Evolutionary conservation across 1,140 invertebrate genomes (phyloP).

Genomic region (Coenobita brevimanus): DNA sequence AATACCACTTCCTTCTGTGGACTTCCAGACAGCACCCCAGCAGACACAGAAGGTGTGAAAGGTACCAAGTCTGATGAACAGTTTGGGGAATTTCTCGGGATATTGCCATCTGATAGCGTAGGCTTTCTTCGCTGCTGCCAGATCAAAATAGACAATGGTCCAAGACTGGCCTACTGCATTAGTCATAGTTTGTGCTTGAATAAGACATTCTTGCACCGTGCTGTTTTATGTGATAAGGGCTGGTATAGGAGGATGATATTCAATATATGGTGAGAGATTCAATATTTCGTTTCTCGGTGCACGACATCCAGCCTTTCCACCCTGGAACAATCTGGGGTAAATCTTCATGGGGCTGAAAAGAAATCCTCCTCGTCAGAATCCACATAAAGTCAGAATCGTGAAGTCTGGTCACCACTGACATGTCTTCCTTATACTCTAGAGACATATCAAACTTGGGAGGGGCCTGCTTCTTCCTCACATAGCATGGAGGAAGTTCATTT

Average conservation of each 20-base stretch:
- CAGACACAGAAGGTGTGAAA: not conserved
- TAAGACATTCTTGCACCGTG: no score
- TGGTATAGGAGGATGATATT: no score
- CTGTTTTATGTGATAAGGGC: no score
- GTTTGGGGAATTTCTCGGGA: slow-evolving; percentile 1
- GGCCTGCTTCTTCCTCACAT: not conserved
- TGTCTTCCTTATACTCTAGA: not conserved
- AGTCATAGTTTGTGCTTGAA: not conserved
- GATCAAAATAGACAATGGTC: not conserved
- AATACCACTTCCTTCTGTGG: slow-evolving; percentile 17
- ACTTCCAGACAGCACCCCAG: slow-evolving; percentile 20
- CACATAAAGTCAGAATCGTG: not conserved
- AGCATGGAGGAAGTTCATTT: not conserved
- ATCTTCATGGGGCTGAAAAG: no score
- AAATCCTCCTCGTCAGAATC: not conserved
- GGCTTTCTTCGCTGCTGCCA: not conserved
- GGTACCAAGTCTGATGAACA: not conserved
- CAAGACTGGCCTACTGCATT: not conserved
- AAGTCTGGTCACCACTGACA: not conserved
- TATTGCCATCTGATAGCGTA: not conserved
- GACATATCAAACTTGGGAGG: slow-evolving; percentile 15
- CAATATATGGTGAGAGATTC: no score
- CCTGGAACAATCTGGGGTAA: not conserved
- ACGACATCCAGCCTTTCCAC: not conserved
- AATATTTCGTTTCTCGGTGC: not conserved